Evolutionary conservation across 2,888 invertebrate species (phyloP).

Genomic region (Erebia palarica): DNA sequence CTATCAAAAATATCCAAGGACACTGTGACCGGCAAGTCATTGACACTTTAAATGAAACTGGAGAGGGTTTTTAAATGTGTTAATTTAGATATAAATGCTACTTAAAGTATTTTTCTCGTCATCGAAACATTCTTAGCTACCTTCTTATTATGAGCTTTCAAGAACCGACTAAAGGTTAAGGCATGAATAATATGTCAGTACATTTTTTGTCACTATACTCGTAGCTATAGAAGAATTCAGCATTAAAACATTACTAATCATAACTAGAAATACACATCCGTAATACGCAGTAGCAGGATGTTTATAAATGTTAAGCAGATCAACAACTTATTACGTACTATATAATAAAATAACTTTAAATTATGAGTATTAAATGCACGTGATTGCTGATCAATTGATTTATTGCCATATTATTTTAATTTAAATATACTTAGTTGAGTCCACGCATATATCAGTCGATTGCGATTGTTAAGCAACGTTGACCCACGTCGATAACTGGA

Average conservation of each 20-base stretch:
- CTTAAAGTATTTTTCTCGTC: not conserved
- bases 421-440: not conserved
- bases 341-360: slow-evolving; percentile 18
- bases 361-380: slow-evolving; percentile 8
- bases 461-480: too few relatives aligned
- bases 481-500: too few relatives aligned
- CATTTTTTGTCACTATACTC: slow-evolving; percentile 2
- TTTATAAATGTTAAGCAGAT: slow-evolving; percentile 16
- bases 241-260: slow-evolving; percentile 18
- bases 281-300: slow-evolving; percentile 18
- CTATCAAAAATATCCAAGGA: too few relatives aligned
- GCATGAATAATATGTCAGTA: not conserved
- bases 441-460: too few relatives aligned
- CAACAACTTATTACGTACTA: slow-evolving; percentile 6
- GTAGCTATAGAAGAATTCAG: slow-evolving; percentile 1
- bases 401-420: not conserved
- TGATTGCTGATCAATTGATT: slow-evolving; percentile 8
- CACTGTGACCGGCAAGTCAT: too few relatives aligned
- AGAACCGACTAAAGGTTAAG: not conserved
- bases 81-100: too few relatives aligned
- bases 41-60: too few relatives aligned
- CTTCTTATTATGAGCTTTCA: not conserved
- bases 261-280: slow-evolving; percentile 20
- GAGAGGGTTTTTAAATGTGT: too few relatives aligned
- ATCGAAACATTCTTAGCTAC: not conserved